Evolutionary conservation across 2,888 invertebrate genomes (phyloP), one percentile per base, ranked within the genome.

Genomic region (Apamea crenata): DNA sequence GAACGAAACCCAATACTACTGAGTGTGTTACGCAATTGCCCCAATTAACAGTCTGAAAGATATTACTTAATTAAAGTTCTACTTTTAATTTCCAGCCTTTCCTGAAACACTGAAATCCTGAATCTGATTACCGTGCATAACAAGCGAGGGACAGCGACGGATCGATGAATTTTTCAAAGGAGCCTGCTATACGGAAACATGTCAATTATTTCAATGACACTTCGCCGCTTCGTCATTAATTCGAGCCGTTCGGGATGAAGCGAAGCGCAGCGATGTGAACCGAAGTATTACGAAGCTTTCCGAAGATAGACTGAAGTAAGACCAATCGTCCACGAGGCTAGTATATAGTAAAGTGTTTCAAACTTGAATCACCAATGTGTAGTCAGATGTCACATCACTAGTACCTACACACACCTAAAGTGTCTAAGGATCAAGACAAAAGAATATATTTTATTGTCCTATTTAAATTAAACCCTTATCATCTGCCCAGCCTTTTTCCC

Each of bases 151-250:
- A 50, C 67, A 25, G n/a, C 21, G 65, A 70, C 32, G 29, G 71
- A 69, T 77, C 76, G 66, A 85, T 74, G 56, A 40, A 53, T 78
- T 85, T 87, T 87, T 85, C 71, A 90, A 88, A 87, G 83, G 84
- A 86, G 83, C 85, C 82, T 85, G 80, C 84, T 82, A 79, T 84
- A 89, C 77, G 73, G 89, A 90, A 91, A 91, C 86, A 88, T 92
- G 92, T 91, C 93, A 93, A 94, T 93, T 93, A 94, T 93, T 91
- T 92, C 88, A 81, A 92, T 88, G 89, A 88, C 89, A 81, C 93
- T 93, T 85, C 81, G 85, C 47, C 83, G 87, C 79, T 50, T 78
- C 88, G 90, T 92, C 93, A 91, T 93, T 93, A 93, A 93, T 91
- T 93, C 91, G 87, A 92, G 92, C 83, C 86, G 85, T 84, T 88